phyloP scores from a whole-genome alignment of 64 coral and sea anemone genomes.

The Pocillopora damicornis region DNA sequence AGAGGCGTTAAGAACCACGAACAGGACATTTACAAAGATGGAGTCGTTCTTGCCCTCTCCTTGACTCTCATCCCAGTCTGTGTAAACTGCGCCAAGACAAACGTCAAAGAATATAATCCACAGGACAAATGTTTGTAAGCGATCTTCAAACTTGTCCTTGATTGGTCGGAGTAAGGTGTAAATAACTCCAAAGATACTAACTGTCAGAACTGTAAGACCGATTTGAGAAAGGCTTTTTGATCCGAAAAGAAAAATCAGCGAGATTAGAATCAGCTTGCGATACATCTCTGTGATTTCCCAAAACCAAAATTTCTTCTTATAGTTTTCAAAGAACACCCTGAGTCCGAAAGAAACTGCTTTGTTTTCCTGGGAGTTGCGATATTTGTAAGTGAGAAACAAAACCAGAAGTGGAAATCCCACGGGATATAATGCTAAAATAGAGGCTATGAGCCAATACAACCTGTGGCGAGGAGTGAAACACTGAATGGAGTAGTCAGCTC shows the following conservation, averaged over 20 bases:
- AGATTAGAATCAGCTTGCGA: background rate
- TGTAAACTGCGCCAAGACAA: no score
- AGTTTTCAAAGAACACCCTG: conserved; percentile 20
- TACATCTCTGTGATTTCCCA: conserved; percentile 22
- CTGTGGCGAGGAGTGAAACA: conserved; percentile 18
- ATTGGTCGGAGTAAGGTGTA: conserved; percentile 9
- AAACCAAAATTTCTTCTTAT: conserved; percentile 1
- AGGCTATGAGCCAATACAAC: conserved; percentile 45
- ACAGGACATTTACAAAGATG: no score
- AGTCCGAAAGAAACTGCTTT: background rate
- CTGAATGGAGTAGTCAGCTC: conserved; percentile 26
- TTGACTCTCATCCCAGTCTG: no score
- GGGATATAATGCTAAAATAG: background rate
- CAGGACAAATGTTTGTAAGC: background rate
- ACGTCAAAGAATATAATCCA: no score
- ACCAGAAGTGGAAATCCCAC: no score
- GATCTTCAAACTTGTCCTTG: background rate
- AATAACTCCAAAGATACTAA: background rate
- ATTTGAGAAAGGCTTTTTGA: background rate
- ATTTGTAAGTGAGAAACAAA: no score
- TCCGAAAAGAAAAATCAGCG: background rate
- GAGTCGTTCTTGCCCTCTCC: no score
- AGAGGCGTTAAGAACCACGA: background rate
- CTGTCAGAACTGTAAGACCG: background rate
- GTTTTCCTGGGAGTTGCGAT: no score